Conservation (phyloP, 2,888 invertebrate species). For the Taenaris catops region DNA sequence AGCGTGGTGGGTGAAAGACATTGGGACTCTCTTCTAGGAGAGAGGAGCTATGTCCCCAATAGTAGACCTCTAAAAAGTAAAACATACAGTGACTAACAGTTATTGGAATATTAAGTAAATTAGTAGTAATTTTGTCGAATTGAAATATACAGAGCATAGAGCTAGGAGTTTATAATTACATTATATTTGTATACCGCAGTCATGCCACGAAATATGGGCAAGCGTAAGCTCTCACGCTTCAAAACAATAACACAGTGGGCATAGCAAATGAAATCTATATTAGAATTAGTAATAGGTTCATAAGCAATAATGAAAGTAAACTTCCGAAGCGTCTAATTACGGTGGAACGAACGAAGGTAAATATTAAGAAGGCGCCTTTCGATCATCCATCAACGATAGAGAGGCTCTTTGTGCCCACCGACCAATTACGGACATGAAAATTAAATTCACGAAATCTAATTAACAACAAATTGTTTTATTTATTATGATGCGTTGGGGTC, state of each 20-base stretch:
- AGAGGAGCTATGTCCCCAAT: no score
- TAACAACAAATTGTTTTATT: slow-evolving; percentile 80
- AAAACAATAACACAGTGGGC: slow-evolving; percentile 35
- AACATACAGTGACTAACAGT: no score
- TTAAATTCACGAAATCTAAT: slow-evolving; percentile 81
- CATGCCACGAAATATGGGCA: no score
- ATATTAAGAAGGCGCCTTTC: slow-evolving; percentile 68
- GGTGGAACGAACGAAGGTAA: slow-evolving; percentile 60
- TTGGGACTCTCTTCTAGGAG: no score
- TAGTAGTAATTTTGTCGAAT: no score
- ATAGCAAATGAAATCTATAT: slow-evolving; percentile 64
- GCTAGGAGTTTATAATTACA: no score
- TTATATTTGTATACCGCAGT: no score
- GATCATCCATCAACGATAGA: slow-evolving; percentile 78
- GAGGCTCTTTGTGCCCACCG: slow-evolving; percentile 74
- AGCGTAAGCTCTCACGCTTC: slow-evolving; percentile 19
- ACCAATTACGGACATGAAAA: slow-evolving; percentile 79
- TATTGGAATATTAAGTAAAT: no score
- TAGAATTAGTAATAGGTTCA: slow-evolving; percentile 67
- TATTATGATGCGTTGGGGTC: slow-evolving; percentile 78
- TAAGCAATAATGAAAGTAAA: slow-evolving; percentile 72
- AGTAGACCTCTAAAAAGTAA: no score
- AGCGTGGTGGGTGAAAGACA: no score
- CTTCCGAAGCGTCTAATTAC: slow-evolving; percentile 74
- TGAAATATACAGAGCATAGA: no score